These are phyloP conservation scores for Baryphthengus martii DNA, from an alignment of 2,113 vertebrate genomes.

Conservation along the genomic window DNA sequence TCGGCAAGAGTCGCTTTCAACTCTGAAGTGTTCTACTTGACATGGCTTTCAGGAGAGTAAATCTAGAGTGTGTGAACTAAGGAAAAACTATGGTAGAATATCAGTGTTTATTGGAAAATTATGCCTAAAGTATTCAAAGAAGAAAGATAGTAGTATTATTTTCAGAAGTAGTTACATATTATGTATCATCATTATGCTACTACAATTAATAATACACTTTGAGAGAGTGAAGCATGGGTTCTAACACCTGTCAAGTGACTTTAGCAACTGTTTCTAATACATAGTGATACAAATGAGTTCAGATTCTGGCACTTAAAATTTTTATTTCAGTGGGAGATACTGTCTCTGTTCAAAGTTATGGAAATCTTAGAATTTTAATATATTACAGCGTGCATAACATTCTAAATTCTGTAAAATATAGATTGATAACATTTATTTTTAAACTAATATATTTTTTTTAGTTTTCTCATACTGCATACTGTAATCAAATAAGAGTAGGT, in stretches of 20 bases:
- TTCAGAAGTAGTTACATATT: not conserved
- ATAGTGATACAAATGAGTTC: not conserved
- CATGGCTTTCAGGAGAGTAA: not conserved
- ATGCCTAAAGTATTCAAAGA: not conserved
- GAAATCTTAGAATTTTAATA: not conserved
- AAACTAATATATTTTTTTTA: not conserved
- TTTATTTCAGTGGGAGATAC: not conserved
- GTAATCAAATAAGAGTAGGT: not conserved
- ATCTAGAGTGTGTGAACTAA: not conserved
- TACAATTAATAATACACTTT: not conserved
- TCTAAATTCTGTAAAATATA: not conserved
- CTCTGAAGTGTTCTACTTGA: not conserved
- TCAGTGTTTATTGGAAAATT: not conserved
- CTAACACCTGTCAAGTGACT: not conserved
- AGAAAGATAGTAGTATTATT: not conserved
- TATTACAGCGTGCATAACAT: not conserved
- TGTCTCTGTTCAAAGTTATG: not conserved
- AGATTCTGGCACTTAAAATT: not conserved
- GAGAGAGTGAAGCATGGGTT: not conserved
- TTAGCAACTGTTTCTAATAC: not conserved
- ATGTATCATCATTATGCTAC: not conserved
- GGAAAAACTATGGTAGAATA: not conserved
- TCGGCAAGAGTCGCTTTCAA: not conserved
- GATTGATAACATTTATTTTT: not conserved
- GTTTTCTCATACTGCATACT: not conserved